A percentile compares a stretch with the other conserved stretches of the same genome.
These are phyloP conservation scores for Dilophus febrilis DNA, from an alignment of 2,888 invertebrate genomes.

Conservation along the genomic window DNA sequence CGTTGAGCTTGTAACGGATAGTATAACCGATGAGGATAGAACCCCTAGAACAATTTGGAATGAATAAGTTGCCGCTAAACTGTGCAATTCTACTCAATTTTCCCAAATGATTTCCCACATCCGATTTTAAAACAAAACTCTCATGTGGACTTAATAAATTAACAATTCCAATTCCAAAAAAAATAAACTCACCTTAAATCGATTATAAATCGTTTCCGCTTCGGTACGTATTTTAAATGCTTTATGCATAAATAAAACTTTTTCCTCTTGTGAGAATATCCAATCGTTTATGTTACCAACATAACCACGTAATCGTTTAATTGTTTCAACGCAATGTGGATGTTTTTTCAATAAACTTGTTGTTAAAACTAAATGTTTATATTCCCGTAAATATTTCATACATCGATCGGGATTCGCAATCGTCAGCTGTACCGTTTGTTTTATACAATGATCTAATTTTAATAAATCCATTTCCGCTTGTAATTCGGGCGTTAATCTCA, in stretches of 20 bases:
- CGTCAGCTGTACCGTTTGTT: slow-evolving; percentile 44
- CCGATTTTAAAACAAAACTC: background rate
- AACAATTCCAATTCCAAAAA: no score
- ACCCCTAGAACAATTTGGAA: no score
- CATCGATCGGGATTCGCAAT: slow-evolving; percentile 58
- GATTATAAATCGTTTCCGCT: slow-evolving; percentile 37
- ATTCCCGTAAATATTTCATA: slow-evolving; percentile 46
- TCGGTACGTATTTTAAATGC: slow-evolving; percentile 52
- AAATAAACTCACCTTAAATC: slow-evolving; percentile 21
- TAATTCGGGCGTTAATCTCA: no score
- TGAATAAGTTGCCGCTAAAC: no score
- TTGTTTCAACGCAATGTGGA: slow-evolving; percentile 59
- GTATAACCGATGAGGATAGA: no score
- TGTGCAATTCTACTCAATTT: slow-evolving; percentile 15
- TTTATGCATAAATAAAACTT: slow-evolving; percentile 43
- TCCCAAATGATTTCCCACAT: background rate
- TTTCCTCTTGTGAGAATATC: slow-evolving; percentile 45
- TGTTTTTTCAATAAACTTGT: slow-evolving; percentile 67
- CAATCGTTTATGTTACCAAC: slow-evolving; percentile 62
- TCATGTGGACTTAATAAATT: background rate
- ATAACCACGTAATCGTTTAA: slow-evolving; percentile 58
- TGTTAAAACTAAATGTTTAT: slow-evolving; percentile 33
- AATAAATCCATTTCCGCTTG: slow-evolving; percentile 47
- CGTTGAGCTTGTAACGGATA: no score
- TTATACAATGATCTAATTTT: slow-evolving; percentile 47